Percentiles rank a stretch among this genome's conserved stretches.
Conservation (phyloP, 53 echinoderm and acorn worm species). For the Mesocentrotus franciscanus region DNA sequence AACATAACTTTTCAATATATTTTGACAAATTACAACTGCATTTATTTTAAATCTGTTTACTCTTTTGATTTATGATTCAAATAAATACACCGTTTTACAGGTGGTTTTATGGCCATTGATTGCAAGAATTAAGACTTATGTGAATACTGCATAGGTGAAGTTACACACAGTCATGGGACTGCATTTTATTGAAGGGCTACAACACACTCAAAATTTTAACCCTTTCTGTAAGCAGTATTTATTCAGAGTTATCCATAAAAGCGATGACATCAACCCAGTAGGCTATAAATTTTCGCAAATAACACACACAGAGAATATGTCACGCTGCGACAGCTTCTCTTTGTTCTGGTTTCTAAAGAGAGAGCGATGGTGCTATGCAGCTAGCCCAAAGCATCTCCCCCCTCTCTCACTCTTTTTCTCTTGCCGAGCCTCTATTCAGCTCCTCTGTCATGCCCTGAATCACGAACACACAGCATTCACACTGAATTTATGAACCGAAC, state of each 20-base stretch:
- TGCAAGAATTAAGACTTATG: not conserved
- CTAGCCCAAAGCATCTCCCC: conserved; percentile 36
- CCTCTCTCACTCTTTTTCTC: not conserved
- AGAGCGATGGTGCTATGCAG: conserved; percentile 46
- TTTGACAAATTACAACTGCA: not conserved
- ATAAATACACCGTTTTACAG: not conserved
- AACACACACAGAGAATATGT: conserved; percentile 51
- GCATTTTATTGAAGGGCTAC: not conserved
- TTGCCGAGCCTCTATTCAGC: not conserved
- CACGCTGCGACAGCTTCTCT: conserved; percentile 39
- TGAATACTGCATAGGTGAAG: not conserved
- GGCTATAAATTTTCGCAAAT: conserved; percentile 35
- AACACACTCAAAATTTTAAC: not conserved
- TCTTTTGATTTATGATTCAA: not conserved
- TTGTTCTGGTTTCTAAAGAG: conserved; percentile 34
- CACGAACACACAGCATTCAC: conserved; percentile 40
- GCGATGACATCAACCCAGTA: conserved; percentile 21
- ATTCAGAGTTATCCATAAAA: conserved; percentile 50
- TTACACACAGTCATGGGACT: not conserved
- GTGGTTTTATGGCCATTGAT: not conserved
- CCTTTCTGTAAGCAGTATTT: not conserved
- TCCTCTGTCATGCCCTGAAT: conserved; percentile 20
- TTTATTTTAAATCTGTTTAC: not conserved
- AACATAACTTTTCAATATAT: not conserved
- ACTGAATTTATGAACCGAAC: not conserved